Percentiles rank a stretch among this genome's conserved stretches.
Evolutionary conservation across 2,797 vertebrate genomes (phyloP).

Genomic region (Erithacus rubecula): DNA sequence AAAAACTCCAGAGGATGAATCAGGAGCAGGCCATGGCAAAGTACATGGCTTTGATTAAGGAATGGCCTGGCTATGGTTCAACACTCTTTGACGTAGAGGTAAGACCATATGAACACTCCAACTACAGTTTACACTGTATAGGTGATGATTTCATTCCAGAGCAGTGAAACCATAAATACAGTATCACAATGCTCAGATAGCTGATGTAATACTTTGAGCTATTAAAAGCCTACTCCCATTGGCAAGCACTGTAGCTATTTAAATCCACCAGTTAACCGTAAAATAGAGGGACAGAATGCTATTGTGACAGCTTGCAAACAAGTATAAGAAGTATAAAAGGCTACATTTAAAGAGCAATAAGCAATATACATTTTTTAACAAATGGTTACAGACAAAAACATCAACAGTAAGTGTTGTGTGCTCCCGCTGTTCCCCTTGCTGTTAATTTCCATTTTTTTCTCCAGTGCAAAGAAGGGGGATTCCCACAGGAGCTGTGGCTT

Average conservation of each 20-base stretch:
- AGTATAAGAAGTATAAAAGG: background rate
- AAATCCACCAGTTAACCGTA: background rate
- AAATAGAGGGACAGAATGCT: background rate
- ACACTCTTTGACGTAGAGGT: slow-evolving; percentile 96
- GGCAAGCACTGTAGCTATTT: background rate
- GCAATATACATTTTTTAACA: background rate
- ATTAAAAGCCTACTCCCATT: background rate
- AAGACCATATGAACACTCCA: background rate
- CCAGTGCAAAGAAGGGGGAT: slow-evolving; percentile 88
- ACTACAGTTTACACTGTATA: background rate
- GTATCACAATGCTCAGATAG: background rate
- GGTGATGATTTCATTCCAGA: background rate
- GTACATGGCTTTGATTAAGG: slow-evolving; percentile 93
- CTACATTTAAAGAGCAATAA: background rate
- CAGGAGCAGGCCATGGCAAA: slow-evolving; percentile 93
- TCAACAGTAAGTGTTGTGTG: background rate
- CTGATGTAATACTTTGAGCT: background rate
- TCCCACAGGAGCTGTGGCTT: slow-evolving; percentile 92
- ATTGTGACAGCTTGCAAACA: background rate
- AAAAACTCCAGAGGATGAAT: slow-evolving; percentile 88
- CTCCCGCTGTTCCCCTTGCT: background rate
- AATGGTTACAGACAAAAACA: background rate
- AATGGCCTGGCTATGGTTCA: slow-evolving; percentile 96
- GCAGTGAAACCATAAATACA: background rate
- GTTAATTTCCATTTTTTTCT: background rate